phyloP scores from a whole-genome alignment of 2,113 vertebrate species.

The Sprattus sprattus region DNA sequence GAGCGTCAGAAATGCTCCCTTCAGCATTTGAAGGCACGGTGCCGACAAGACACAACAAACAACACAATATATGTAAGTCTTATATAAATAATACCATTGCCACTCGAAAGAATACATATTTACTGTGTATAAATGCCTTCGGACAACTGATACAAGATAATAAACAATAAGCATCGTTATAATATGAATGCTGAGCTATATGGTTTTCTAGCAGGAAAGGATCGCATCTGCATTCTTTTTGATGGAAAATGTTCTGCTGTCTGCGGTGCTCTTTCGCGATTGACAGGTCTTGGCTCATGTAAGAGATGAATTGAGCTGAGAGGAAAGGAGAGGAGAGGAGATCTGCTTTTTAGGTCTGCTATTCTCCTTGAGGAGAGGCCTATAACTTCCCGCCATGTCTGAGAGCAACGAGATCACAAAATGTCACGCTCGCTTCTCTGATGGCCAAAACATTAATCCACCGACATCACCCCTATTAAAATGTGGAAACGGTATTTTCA shows the following conservation, averaged over 20 bases:
- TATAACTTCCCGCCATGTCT: neutral
- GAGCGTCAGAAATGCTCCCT: neutral
- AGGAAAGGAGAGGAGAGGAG: neutral
- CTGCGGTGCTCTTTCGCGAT: neutral
- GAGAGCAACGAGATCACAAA: constrained; percentile 4
- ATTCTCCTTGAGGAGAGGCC: neutral
- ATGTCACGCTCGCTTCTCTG: constrained; percentile 17
- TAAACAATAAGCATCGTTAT: neutral
- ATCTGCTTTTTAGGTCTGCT: neutral
- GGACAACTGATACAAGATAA: neutral
- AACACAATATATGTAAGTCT: neutral
- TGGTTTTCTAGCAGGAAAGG: neutral
- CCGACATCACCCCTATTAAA: constrained; percentile 6
- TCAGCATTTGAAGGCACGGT: neutral
- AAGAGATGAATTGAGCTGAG: neutral
- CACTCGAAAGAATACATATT: neutral
- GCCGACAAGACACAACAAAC: neutral
- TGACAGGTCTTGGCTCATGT: neutral
- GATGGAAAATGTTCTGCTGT: neutral
- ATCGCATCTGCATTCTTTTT: neutral
- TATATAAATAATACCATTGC: neutral
- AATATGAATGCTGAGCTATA: neutral
- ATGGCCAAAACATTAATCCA: constrained; percentile 16
- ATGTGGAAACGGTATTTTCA: constrained; percentile 18
- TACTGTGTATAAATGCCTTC: neutral